Evolutionary conservation across 2,113 vertebrate species (phyloP).

Genomic region (Thunnus thynnus): DNA sequence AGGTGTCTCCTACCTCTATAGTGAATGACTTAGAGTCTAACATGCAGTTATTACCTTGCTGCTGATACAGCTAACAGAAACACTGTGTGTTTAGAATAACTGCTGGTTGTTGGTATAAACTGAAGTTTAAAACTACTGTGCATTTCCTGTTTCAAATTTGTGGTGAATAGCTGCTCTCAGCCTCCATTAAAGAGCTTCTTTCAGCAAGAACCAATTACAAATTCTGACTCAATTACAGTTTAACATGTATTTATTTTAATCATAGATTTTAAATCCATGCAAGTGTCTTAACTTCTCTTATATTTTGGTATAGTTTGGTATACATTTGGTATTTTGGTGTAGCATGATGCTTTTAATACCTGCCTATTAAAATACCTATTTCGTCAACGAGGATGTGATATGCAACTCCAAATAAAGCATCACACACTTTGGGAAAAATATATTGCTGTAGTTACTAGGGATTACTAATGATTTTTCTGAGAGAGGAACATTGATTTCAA

Average conservation of each 20-base stretch:
- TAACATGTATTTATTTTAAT: neutral
- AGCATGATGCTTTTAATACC: too few relatives aligned
- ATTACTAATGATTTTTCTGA: too few relatives aligned
- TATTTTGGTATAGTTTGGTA: neutral
- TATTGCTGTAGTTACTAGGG: too few relatives aligned
- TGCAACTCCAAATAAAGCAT: too few relatives aligned
- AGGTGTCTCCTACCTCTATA: constrained; percentile 22
- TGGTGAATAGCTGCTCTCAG: neutral
- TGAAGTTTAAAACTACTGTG: neutral
- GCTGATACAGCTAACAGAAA: constrained; percentile 22
- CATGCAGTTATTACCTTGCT: constrained; percentile 5
- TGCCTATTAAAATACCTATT: too few relatives aligned
- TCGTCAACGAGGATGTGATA: too few relatives aligned
- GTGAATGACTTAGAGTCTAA: constrained; percentile 14
- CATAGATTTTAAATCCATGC: neutral
- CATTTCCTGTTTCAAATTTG: neutral
- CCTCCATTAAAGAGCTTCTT: neutral
- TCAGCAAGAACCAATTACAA: neutral
- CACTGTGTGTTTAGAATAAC: neutral
- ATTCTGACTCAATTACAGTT: neutral
- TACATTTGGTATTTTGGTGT: neutral
- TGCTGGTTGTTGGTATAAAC: neutral
- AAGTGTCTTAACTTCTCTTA: neutral
- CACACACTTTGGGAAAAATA: too few relatives aligned
- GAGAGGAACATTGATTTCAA: too few relatives aligned